Conservation (phyloP, 2,113 vertebrate species). For the Oncorhynchus masou region DNA sequence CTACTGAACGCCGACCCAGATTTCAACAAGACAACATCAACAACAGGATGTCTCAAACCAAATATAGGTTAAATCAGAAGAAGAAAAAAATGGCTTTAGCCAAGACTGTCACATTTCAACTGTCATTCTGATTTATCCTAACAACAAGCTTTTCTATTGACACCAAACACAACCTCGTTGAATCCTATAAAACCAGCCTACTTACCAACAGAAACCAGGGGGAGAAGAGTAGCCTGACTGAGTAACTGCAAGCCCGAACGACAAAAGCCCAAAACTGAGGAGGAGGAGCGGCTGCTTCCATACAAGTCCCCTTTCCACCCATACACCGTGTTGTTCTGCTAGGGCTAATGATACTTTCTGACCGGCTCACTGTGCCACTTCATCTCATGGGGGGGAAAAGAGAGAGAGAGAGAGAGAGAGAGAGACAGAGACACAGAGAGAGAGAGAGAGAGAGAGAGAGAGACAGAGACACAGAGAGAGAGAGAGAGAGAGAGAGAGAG, state of each 20-base stretch:
- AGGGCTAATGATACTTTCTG: constrained; percentile 23
- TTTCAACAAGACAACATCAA: too few relatives aligned
- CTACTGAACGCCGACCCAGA: too few relatives aligned
- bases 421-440: too few relatives aligned
- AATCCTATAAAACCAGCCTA: not conserved
- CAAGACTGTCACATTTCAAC: too few relatives aligned
- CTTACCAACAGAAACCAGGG: not conserved
- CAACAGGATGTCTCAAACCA: too few relatives aligned
- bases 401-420: constrained; percentile 7
- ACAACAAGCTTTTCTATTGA: not conserved
- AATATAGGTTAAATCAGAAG: too few relatives aligned
- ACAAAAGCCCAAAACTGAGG: not conserved
- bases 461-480: too few relatives aligned
- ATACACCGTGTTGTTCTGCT: not conserved
- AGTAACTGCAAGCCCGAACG: too few relatives aligned
- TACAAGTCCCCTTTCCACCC: not conserved
- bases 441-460: too few relatives aligned
- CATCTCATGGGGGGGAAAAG: constrained; percentile 42
- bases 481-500: too few relatives aligned
- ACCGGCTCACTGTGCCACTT: constrained; percentile 49
- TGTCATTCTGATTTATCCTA: not conserved
- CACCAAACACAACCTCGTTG: not conserved
- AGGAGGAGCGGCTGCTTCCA: not conserved
- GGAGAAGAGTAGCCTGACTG: too few relatives aligned
- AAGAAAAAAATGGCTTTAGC: too few relatives aligned